Evolutionary conservation across 2,888 invertebrate species (phyloP), one percentile per base, ranked within the genome.

Genomic region (Epicampocera succincta): DNA sequence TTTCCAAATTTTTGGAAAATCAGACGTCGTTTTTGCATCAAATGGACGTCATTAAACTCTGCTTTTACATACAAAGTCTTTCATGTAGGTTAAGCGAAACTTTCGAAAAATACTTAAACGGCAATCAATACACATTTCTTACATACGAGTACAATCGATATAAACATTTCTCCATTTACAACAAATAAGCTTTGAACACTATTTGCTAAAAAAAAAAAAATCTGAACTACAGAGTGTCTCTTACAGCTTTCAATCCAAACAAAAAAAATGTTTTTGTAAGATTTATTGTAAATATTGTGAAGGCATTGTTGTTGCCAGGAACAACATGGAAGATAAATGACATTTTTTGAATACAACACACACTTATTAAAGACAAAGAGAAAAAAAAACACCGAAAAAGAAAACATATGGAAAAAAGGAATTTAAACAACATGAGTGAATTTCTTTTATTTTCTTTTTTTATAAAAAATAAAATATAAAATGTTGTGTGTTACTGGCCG

Each of bases 251-350:
- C 42, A 12, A 40, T 40, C 25, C 21, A 29, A 60, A 60, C 13
- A 17, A 58, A 46, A 44, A 40, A 46, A 29, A 52, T 48, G 15
- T 46, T 56, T 63, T 40, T 29, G 13, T 66, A 50, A 72, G 65
- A 72, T 66, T 52, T 72, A n/a, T 60, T 78, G 65, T 69, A 69
- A 69, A 69, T 66, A 58, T n/a, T 15, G 13, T 48, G 38, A 46
- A 46, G 54, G 44, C 54, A 29, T 65, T 63, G 63, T 65, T 48
- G n/a, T 50, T 48, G 50, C 52, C 42, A 65, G 66, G 44, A 78
- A 78, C 44, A 60, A 66, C 50, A 65, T 58, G 40, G 46, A 79
- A 79, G 78, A 79, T 73, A 79, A 79, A 79, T 79, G 78, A 79
- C 78, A 73, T 73, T 73, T 72, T 78, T 65, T 69, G 46, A 46